phyloP scores from a whole-genome alignment of 2,113 vertebrate genomes.

The Nyctereutes procyonoides region DNA sequence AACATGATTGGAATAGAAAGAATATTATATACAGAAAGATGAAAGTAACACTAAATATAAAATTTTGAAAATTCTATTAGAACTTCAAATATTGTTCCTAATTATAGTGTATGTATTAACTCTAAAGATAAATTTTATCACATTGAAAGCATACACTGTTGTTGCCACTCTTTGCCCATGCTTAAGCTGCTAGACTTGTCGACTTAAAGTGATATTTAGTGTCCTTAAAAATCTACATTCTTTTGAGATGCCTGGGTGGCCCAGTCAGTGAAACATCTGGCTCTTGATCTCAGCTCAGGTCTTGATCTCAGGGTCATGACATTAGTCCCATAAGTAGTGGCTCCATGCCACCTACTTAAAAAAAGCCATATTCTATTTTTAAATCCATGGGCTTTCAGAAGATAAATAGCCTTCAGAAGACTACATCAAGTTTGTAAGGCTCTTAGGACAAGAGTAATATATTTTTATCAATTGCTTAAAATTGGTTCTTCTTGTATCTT shows the following conservation, averaged over 20 bases:
- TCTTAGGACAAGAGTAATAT: background rate
- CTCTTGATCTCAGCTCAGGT: background rate
- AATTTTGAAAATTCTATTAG: constrained; percentile 44
- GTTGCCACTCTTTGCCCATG: background rate
- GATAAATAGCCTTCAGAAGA: constrained; percentile 2
- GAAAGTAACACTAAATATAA: background rate
- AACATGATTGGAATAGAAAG: background rate
- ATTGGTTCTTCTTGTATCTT: background rate
- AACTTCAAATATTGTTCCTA: background rate
- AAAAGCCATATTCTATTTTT: background rate
- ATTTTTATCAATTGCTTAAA: background rate
- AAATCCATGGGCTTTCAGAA: background rate
- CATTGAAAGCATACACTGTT: background rate
- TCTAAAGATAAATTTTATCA: background rate
- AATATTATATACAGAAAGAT: background rate
- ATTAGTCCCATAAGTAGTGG: no score
- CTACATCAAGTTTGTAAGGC: background rate
- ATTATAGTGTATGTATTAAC: constrained; percentile 10
- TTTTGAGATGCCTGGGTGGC: background rate
- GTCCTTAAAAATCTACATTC: background rate
- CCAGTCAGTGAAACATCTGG: background rate
- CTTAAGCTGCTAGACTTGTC: background rate
- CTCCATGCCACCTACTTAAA: background rate
- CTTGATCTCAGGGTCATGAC: background rate
- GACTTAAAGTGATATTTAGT: background rate